Conservation (phyloP, 2,888 invertebrate genomes). For the Lasioglossum vierecki region DNA sequence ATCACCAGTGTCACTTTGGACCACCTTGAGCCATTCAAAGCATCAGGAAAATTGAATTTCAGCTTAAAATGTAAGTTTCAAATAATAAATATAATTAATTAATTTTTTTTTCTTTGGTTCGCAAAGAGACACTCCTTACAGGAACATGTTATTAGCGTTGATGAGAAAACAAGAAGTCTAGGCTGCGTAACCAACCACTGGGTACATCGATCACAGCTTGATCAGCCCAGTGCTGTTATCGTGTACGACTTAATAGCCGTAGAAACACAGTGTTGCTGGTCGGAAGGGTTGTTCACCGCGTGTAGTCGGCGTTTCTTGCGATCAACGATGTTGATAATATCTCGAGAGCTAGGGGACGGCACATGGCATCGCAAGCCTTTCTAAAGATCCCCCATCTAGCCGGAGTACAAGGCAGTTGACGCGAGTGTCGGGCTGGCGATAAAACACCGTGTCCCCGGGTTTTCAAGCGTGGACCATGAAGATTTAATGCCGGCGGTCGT, state of each 20-base stretch:
- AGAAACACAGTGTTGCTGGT: neutral
- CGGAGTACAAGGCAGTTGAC: neutral
- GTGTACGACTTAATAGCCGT: neutral
- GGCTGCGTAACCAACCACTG: neutral
- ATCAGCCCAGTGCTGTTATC: neutral
- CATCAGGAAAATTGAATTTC: no score
- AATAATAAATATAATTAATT: no score
- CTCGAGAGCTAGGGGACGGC: neutral
- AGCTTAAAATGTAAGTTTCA: no score
- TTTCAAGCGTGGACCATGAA: constrained; percentile 25
- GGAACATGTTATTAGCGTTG: neutral
- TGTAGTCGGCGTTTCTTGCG: neutral
- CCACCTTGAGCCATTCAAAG: no score
- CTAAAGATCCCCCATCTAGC: neutral
- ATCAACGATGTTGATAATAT: neutral
- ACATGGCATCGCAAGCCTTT: neutral
- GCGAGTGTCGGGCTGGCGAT: neutral
- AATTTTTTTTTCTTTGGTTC: no score
- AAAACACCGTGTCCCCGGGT: neutral
- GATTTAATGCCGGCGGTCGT: constrained; percentile 35
- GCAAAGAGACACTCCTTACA: neutral
- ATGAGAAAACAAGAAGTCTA: neutral
- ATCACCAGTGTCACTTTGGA: no score
- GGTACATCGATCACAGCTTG: neutral
- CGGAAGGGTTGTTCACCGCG: neutral